phyloP scores from a whole-genome alignment of 2,113 vertebrate genomes.

The Nipponia nippon region DNA sequence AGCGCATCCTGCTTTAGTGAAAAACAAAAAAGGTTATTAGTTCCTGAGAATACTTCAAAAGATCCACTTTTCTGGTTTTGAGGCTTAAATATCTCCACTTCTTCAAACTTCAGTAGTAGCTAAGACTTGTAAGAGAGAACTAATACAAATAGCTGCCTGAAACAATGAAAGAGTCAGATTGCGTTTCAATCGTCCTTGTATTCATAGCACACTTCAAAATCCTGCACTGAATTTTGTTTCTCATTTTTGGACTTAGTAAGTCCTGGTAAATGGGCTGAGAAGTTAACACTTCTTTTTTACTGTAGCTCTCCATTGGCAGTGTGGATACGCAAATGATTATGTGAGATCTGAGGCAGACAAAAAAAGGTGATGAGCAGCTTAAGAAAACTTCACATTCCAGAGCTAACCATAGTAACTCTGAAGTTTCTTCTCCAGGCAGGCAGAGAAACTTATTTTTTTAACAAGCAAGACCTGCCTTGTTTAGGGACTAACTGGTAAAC shows the following conservation, averaged over 20 bases:
- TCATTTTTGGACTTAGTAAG: neutral
- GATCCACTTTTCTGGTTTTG: neutral
- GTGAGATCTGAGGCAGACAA: neutral
- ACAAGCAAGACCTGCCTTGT: neutral
- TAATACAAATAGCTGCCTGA: neutral
- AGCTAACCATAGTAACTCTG: neutral
- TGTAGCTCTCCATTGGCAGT: neutral
- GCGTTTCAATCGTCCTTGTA: neutral
- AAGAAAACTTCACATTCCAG: constrained; percentile 20
- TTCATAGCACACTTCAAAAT: neutral
- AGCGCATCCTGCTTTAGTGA: neutral
- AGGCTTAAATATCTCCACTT: neutral
- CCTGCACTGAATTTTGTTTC: neutral
- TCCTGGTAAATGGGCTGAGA: neutral
- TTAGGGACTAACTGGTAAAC: neutral
- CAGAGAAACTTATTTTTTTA: neutral
- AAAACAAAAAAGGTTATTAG: neutral
- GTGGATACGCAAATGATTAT: neutral
- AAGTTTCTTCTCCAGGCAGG: constrained; percentile 15
- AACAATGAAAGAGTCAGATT: neutral
- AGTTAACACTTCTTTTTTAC: neutral
- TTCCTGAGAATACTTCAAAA: neutral
- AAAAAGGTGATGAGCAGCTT: neutral
- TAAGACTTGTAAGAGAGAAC: neutral
- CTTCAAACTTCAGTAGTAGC: neutral